phyloP scores from a whole-genome alignment of 37 sponge, comb jelly and placozoan species.

The Halichondria panicea region DNA sequence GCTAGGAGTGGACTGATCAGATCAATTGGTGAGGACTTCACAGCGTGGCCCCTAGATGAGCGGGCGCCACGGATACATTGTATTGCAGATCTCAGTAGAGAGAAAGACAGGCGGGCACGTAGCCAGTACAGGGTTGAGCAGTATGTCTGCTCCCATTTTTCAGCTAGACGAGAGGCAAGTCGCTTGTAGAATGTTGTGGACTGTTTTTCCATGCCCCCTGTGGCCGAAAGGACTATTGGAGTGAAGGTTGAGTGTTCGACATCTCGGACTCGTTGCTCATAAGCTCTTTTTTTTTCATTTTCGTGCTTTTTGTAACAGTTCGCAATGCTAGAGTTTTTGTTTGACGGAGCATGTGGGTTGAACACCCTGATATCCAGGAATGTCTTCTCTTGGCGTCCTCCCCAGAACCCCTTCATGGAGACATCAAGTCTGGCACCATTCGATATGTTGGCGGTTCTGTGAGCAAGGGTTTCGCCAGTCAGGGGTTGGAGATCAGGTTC shows the following conservation, averaged over 20 bases:
- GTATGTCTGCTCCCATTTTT: conserved; percentile 13
- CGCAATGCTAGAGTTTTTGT: not conserved
- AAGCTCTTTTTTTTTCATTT: conserved; percentile 18
- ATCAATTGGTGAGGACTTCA: too few relatives aligned
- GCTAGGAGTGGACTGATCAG: too few relatives aligned
- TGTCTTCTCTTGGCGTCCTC: conserved; percentile 8
- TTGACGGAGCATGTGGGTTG: conserved; percentile 1
- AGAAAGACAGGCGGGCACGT: conserved; percentile 27
- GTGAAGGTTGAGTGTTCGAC: conserved; percentile 42
- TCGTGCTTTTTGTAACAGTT: conserved; percentile 17
- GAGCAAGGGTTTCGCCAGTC: conserved; percentile 17
- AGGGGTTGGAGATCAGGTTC: conserved; percentile 49
- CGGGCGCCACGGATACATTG: conserved; percentile 32
- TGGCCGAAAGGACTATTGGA: conserved; percentile 37
- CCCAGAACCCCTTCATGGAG: conserved; percentile 27
- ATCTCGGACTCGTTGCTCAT: conserved; percentile 41
- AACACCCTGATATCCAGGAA: not conserved
- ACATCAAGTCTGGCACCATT: conserved; percentile 32
- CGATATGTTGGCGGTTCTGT: conserved; percentile 13
- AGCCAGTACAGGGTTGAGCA: conserved; percentile 21
- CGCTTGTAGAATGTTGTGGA: conserved; percentile 36
- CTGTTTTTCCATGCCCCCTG: conserved; percentile 47
- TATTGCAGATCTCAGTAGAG: conserved; percentile 28
- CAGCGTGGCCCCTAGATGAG: conserved; percentile 6
- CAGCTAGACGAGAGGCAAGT: conserved; percentile 10